These are phyloP conservation scores for Esox masquinongy DNA, from an alignment of 2,797 vertebrate genomes.

Conservation along the genomic window DNA sequence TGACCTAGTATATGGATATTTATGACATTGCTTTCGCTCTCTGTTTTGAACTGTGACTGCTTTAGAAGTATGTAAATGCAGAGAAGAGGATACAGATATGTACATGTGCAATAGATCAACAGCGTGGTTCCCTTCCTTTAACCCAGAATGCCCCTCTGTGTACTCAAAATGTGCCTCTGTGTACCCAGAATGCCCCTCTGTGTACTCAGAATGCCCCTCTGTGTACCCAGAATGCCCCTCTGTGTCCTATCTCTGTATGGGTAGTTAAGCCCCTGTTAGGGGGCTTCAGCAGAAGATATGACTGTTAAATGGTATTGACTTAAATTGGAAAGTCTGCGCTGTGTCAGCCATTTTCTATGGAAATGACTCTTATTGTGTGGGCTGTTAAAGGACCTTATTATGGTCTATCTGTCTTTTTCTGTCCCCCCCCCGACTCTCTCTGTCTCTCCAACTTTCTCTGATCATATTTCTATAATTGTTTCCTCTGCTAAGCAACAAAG, in stretches of 20 bases:
- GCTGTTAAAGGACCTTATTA: background rate
- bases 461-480: slow-evolving; percentile 46
- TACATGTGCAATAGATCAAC: slow-evolving; percentile 78
- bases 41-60: slow-evolving; percentile 67
- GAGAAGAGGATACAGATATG: slow-evolving; percentile 45
- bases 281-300: background rate
- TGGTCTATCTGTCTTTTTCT: background rate
- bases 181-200: background rate
- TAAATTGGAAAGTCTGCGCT: background rate
- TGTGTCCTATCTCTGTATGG: too few relatives aligned
- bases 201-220: too few relatives aligned
- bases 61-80: slow-evolving; percentile 27
- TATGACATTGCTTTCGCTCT: slow-evolving; percentile 61
- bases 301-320: background rate
- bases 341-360: background rate
- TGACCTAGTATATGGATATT: slow-evolving; percentile 53
- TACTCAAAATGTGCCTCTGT: background rate
- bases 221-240: too few relatives aligned
- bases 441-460: slow-evolving; percentile 24
- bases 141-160: background rate
- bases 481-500: slow-evolving; percentile 43
- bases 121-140: slow-evolving; percentile 35
- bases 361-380: background rate
- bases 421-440: background rate
- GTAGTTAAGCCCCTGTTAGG: background rate